A percentile compares a stretch with the other conserved stretches of the same genome.
These are phyloP conservation scores for Phaethornis superciliosus DNA, from an alignment of 2,113 vertebrate species.

Conservation along the genomic window DNA sequence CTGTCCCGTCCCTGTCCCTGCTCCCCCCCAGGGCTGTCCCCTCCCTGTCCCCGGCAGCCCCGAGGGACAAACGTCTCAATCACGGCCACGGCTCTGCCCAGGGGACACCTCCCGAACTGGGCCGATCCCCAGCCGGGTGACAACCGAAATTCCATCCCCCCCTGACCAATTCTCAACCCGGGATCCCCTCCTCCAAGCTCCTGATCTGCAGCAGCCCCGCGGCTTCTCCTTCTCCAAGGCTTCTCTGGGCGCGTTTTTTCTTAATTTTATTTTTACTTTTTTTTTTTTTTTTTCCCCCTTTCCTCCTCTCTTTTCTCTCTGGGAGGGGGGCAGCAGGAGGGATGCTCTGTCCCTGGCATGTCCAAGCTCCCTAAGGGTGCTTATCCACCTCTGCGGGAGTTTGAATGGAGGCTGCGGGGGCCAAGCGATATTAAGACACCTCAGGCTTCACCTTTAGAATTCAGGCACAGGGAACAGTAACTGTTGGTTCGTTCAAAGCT, in stretches of 20 bases:
- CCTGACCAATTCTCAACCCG: neutral
- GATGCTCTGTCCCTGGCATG: neutral
- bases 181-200: neutral
- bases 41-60: neutral
- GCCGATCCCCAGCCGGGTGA: neutral
- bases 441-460: constrained; percentile 85
- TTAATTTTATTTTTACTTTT: too few relatives aligned
- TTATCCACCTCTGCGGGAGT: neutral
- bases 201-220: neutral
- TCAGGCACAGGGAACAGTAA: constrained; percentile 80
- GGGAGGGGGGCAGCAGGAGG: neutral
- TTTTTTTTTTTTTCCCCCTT: neutral
- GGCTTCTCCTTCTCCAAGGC: neutral
- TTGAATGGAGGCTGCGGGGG: constrained; percentile 14
- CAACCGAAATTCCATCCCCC: neutral
- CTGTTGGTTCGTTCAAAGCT: constrained; percentile 78
- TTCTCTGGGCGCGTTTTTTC: neutral
- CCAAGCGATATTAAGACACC: constrained; percentile 78
- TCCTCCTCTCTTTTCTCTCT: fast-evolving
- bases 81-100: neutral
- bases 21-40: too few relatives aligned
- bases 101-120: too few relatives aligned
- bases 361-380: neutral
- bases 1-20: too few relatives aligned
- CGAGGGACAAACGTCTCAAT: constrained; percentile 32